phyloP scores from a whole-genome alignment of 2,888 invertebrate species.

The Campaea margaritaria region DNA sequence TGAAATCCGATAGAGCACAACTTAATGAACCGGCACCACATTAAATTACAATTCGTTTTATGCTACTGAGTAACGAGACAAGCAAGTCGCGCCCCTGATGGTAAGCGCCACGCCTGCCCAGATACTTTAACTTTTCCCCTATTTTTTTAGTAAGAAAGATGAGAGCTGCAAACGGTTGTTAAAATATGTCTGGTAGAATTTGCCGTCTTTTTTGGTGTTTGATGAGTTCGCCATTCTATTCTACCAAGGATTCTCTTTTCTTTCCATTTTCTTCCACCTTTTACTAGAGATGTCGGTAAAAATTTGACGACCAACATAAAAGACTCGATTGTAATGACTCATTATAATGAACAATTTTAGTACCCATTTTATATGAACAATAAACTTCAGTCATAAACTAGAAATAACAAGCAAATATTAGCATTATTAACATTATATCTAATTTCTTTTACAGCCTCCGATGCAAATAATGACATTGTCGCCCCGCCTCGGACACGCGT shows the following conservation, averaged over 20 bases:
- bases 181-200: too few species aligned
- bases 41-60: too few species aligned
- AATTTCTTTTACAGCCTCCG: conserved; percentile 33
- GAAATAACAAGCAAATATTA: conserved; percentile 32
- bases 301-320: not conserved
- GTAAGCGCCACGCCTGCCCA: too few species aligned
- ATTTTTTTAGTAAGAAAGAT: too few species aligned
- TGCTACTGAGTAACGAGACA: too few species aligned
- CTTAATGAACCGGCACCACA: too few species aligned
- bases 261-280: too few species aligned
- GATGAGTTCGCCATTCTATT: not conserved
- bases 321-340: conserved; percentile 8
- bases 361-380: conserved; percentile 21
- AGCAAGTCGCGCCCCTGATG: too few species aligned
- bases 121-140: too few species aligned
- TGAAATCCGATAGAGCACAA: too few species aligned
- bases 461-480: conserved; percentile 39
- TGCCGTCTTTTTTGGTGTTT: too few species aligned
- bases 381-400: conserved; percentile 34
- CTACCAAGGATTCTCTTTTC: not conserved
- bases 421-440: conserved; percentile 15
- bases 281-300: not conserved
- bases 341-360: conserved; percentile 9
- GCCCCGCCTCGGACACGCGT: conserved; percentile 35
- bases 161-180: too few species aligned